These are phyloP conservation scores for Empis livida DNA, from an alignment of 2,888 invertebrate genomes.

Conservation along the genomic window DNA sequence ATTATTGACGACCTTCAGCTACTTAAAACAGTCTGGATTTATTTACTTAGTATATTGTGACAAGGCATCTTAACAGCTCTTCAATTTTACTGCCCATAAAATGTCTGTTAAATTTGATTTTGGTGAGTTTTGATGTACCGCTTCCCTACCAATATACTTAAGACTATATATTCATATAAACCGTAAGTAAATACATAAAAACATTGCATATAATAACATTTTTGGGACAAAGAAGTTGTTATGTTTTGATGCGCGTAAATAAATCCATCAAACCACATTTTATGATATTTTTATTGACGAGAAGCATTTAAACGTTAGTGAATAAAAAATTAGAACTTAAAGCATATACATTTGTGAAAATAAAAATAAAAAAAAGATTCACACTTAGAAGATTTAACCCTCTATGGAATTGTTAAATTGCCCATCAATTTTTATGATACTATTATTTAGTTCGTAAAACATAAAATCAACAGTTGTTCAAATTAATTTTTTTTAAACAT, in stretches of 20 bases:
- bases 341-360: neutral
- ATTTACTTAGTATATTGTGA: neutral
- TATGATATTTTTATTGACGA: neutral
- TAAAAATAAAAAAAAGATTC: neutral
- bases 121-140: no score
- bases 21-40: neutral
- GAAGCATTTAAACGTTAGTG: no score
- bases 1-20: neutral
- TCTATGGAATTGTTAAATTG: conserved; percentile 13
- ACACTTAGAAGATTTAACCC: neutral
- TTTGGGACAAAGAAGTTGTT: neutral
- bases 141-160: no score
- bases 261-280: neutral
- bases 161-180: no score
- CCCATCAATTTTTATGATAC: conserved; percentile 34
- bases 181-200: no score
- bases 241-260: neutral
- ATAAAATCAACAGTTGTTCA: conserved; percentile 28
- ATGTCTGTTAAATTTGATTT: neutral
- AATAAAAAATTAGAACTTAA: no score
- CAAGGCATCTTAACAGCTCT: conserved; percentile 9
- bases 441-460: conserved; percentile 33
- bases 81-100: conserved; percentile 15
- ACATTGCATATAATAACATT: no score
- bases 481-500: no score